phyloP scores from a whole-genome alignment of 2,113 vertebrate genomes.

The Hylia prasina region DNA sequence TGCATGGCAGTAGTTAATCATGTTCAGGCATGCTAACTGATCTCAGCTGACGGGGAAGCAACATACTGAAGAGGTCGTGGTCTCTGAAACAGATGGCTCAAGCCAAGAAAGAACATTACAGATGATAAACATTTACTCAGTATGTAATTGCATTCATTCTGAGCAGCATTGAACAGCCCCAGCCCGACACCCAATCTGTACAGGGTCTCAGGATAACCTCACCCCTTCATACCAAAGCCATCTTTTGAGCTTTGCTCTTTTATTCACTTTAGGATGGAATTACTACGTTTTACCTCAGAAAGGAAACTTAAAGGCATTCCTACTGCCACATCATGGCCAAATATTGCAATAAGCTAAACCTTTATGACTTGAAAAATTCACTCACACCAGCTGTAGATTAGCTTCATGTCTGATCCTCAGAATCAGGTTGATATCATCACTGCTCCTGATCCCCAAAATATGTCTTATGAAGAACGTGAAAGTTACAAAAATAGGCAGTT shows the following conservation, averaged over 20 bases:
- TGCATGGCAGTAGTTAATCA: not conserved
- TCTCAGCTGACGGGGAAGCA: conserved; percentile 13
- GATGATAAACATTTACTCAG: conserved; percentile 34
- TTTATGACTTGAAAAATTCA: not conserved
- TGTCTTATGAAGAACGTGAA: not conserved
- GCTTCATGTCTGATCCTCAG: not conserved
- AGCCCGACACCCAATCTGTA: not conserved
- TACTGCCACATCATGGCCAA: not conserved
- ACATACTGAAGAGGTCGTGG: conserved; percentile 15
- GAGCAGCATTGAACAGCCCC: not conserved
- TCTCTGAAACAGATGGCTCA: conserved; percentile 45
- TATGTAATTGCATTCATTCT: not conserved
- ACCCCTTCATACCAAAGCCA: not conserved
- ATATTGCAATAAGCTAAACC: not conserved
- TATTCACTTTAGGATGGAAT: not conserved
- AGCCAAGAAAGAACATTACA: conserved; percentile 34
- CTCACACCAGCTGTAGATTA: not conserved
- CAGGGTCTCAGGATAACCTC: not conserved
- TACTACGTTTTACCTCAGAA: not conserved
- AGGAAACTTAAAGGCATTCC: not conserved
- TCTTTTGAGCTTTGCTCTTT: conserved; percentile 14
- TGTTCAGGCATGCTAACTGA: not conserved
- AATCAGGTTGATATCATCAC: not conserved
- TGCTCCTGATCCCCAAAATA: not conserved
- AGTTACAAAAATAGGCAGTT: not conserved